phyloP scores from a whole-genome alignment of 2,113 vertebrate species.

The Corythaixoides concolor region DNA sequence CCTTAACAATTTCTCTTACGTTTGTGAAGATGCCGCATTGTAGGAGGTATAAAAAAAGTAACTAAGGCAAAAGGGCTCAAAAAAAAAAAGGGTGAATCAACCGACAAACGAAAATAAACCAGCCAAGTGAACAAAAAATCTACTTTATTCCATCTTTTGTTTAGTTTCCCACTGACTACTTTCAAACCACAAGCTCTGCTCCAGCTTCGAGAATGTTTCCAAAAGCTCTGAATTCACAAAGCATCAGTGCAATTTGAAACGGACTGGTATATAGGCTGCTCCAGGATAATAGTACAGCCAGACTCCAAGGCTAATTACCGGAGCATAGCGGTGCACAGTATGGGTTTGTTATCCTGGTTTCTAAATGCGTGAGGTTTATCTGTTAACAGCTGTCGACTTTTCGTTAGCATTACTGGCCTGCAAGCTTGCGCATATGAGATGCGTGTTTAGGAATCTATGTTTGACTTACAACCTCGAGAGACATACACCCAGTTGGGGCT shows the following conservation, averaged over 20 bases:
- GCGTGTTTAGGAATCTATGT: not conserved
- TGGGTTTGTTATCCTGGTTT: not conserved
- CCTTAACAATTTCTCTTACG: not conserved
- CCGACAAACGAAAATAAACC: not conserved
- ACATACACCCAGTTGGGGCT: accelerated
- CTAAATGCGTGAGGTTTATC: not conserved
- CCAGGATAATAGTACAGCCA: not conserved
- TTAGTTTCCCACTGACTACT: not conserved
- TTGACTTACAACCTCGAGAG: not conserved
- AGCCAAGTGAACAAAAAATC: not conserved
- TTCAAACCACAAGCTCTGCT: slow-evolving; percentile 15
- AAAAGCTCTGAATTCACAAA: not conserved
- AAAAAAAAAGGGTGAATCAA: not conserved
- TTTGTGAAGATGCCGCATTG: not conserved
- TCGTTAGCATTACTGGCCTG: not conserved
- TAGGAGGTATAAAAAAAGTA: not conserved
- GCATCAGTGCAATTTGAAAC: accelerated
- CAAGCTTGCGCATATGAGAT: not conserved
- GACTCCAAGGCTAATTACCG: not conserved
- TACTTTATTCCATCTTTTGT: not conserved
- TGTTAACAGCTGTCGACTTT: not conserved
- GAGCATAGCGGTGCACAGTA: not conserved
- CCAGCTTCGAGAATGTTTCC: not conserved
- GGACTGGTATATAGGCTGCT: accelerated
- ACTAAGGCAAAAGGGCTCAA: not conserved